A percentile compares a stretch with the other conserved stretches of the same genome.
Evolutionary conservation across 2,113 vertebrate species (phyloP).

Genomic region (Typhlomys cinereus): DNA sequence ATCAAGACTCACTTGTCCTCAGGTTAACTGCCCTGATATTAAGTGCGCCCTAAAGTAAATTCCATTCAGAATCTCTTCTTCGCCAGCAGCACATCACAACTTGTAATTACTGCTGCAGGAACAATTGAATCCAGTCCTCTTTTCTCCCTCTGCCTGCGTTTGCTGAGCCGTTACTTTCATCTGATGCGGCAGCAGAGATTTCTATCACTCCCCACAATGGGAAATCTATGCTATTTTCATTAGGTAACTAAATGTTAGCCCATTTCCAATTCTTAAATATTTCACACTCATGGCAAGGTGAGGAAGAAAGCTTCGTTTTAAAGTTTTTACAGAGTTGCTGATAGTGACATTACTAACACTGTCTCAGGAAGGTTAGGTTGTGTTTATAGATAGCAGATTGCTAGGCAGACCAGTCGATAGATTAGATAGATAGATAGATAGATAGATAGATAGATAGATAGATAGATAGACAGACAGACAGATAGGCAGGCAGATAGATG

Average conservation of each 20-base stretch:
- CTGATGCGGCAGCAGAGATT: slow-evolving; percentile 48
- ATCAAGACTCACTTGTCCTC: slow-evolving; percentile 38
- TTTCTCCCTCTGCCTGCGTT: not conserved
- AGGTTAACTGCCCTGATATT: slow-evolving; percentile 14
- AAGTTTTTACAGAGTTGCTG: not conserved
- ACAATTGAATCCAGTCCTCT: slow-evolving; percentile 19
- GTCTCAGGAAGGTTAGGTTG: not conserved
- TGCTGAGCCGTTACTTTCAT: slow-evolving; percentile 45
- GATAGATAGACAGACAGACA: no score
- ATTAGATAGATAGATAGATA: no score
- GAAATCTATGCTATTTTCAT: slow-evolving; percentile 66
- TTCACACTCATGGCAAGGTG: slow-evolving; percentile 30
- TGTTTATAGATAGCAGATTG: not conserved
- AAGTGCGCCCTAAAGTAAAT: slow-evolving; percentile 63
- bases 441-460: no score
- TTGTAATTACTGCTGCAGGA: slow-evolving; percentile 49
- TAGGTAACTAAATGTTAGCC: slow-evolving; percentile 57
- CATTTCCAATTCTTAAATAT: slow-evolving; percentile 65
- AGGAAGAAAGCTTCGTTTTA: slow-evolving; percentile 50
- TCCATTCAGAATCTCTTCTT: slow-evolving; percentile 32
- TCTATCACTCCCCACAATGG: slow-evolving; percentile 49
- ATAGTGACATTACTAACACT: not conserved
- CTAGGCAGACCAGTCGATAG: no score
- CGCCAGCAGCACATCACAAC: slow-evolving; percentile 38
- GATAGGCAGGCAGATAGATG: no score